Evolutionary conservation across 2,888 invertebrate species (phyloP), one percentile per base, ranked within the genome.

Genomic region (Salticus scenicus): DNA sequence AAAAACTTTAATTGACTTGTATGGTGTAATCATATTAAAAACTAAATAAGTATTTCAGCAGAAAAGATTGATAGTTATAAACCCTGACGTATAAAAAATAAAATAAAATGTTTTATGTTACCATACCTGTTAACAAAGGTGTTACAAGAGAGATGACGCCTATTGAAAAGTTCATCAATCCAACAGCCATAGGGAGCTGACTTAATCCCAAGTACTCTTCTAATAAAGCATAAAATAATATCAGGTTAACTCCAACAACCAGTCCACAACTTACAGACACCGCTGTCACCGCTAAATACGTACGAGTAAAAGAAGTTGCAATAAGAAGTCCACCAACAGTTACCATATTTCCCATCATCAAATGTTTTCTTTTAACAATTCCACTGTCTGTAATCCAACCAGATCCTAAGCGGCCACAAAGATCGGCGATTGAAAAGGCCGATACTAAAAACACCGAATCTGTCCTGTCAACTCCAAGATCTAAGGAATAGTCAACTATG

Each of bases 321-420:
- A 73, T 67, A 8, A 87, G 51, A 10, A 87, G 30, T 0, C 51
- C 37, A 10, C 87, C 87, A 0, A 87, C 72, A 2, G 47, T 41
- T 8, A 87, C 41, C 87, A 87, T 87, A 64, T 81, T 87, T 0
- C 51, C 67, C 87, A 87, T 78, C 81, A 87, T 78, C 30, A 87
- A n/a, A 20, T 87, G 63, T 41, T 78, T 87, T 30, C 87, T 67
- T 41, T 87, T 72, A 27, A 87, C 66, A 10, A 77, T 81, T 14
- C 87, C 87, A 17, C 81, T 73, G 31, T 88, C 88, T 8, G 86
- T 81, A 27, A 88, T 82, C 85, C 88, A 87, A 12, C 88, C 88
- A 0, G 88, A 88, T 17, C 87, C 82, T 8, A 88, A 63, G 24
- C 88, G 71, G n/a, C 88, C 88, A 1, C 77, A 69, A 1, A 88